Base-by-base conservation (phyloP, 2,888 invertebrate genomes). In the Xestia c-nigrum region DNA sequence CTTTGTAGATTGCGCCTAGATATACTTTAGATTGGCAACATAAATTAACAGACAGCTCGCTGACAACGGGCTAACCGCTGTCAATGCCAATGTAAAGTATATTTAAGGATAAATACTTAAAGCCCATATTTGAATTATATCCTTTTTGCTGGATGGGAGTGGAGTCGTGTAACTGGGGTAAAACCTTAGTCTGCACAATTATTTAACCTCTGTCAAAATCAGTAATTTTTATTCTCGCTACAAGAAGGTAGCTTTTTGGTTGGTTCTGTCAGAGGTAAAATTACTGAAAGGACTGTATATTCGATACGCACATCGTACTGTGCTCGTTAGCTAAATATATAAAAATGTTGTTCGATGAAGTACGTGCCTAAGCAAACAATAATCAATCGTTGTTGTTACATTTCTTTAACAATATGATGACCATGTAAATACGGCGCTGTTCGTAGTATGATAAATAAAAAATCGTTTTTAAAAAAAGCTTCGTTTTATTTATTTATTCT, bases 391-490 rank as follows among this genome's bases (percentile, higher is more conserved):
- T 94, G 92, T 96, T 95, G 96, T 96, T 96, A 96, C 96, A 96
- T 96, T 96, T 96, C 96, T 95, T 94, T 96, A 95, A 95, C 96
- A 96, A 96, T 96, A 96, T 96, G 93, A 95, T 93, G 94, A 95
- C 94, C 93, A 95, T 96, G 96, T 96, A 96, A 95, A 96, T 96
- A 96, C 96, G 95, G 95, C 96, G 96, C 96, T 96, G 96, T 96
- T 96, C 96, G 96, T 96, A 96, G 95, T 95, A 94, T 95, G 94
- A 94, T 95, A 96, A 78, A 95, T 95, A 96, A 94, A 91, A 93
- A 95, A 93, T 93, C 93, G 95, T 96, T 95, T 95, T 96, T 96
- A 95, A 93, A 93, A 90, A 90, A 90, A 55, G 19, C 64, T 78
- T 90, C 84, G 89, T 94, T 94, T 94, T 91, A 93, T 93, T 95